Base-by-base conservation (phyloP, 2,797 vertebrate species). In the Columba guinea region DNA sequence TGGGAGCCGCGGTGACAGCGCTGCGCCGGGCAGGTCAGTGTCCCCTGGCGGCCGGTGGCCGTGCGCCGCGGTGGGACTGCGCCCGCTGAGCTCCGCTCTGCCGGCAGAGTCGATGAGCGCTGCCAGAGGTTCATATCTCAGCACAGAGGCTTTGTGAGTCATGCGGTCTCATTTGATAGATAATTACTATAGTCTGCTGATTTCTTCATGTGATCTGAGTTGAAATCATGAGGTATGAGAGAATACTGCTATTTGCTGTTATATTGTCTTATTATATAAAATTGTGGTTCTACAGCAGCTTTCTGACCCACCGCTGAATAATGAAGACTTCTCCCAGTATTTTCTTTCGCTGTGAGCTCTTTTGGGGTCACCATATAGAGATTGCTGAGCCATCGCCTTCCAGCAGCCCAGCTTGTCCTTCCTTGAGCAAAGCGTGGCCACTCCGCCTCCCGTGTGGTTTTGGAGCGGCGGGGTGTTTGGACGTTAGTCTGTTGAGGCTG, bases 151-250 rank as follows among this genome's bases (percentile, higher is more conserved):
- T 96, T 94, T 94, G 77, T 94, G 94, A 95, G 77, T 98, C 97
- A 97, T 96, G 80, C 96, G 97, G 96, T 95, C 88, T 90, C 92
- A 95, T 88, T 86, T 91, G 93, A 79, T 96, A 97, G 88, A 84
- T 96, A 87, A 89, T 94, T 95, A 80, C 90, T 95, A 32, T 76
- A 96, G 96, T 98, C 97, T 97, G 93, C 87, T 98, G 97, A 97
- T 97, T 89, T 95, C 76, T 91, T 81, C 97, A 94, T 91, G 88
- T 97, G 96, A 97, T 94, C 83, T 85, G 49, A 79, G 71, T 96
- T 68, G 76, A 96, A 96, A 96, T 97, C 97, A 97, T 79, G 81
- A 92, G 97, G 92, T 89, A 89, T 48, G 81, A 88, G 75, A 85
- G 68, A 95, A 84, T 75, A 84, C 46, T 81, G 74, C 7, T 4